Evolutionary conservation across 2,888 invertebrate genomes (phyloP), one percentile per base, ranked within the genome.

Genomic region (Hyppa rectilinea): DNA sequence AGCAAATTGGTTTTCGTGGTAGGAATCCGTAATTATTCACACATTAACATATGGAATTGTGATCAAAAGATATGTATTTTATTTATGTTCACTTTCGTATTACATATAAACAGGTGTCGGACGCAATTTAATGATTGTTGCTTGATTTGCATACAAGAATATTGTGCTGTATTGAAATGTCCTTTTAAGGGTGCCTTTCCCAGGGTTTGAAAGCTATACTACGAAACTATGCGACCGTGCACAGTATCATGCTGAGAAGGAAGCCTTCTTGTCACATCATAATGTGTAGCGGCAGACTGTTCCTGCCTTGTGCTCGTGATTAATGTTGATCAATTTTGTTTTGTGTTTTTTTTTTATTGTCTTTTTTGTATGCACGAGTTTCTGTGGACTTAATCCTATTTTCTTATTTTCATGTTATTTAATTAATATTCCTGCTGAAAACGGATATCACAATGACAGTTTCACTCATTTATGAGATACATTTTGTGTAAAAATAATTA

Each of bases 1-100:
- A 61, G 78, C 73, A 81, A 87, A 88, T 88, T 85, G 85, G 79
- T 71, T 86, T 83, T 60, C 75, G 81, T 83, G 85, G 78, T 84
- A 71, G 77, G 83, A 83, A 84, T 84, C 52, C 68, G 64, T 79
- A 77, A 81, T 83, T 75, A 75, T 77, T 77, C 58, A 79, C 80
- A 82, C 72, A 79, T 83, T 77, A 77, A 67, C 66, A 75, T 83
- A 82, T 55, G 31, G 65, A 43, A 55, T 52, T 80, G 45, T 59
- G 81, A 76, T 80, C 52, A 43, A 55, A 72, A 63, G 62, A 80
- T 74, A 78, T n/a, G n/a, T 55, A 72, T 61, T 77, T 58, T 60
- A 56, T 77, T 75, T 71, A 75, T 67, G 45, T 20, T 34, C 52
- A 40, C 45, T 73, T 47, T 67, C 45, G 56, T 26, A 50, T 50